Conservation (phyloP, 2,797 vertebrate genomes). For the Florisuga fusca region DNA sequence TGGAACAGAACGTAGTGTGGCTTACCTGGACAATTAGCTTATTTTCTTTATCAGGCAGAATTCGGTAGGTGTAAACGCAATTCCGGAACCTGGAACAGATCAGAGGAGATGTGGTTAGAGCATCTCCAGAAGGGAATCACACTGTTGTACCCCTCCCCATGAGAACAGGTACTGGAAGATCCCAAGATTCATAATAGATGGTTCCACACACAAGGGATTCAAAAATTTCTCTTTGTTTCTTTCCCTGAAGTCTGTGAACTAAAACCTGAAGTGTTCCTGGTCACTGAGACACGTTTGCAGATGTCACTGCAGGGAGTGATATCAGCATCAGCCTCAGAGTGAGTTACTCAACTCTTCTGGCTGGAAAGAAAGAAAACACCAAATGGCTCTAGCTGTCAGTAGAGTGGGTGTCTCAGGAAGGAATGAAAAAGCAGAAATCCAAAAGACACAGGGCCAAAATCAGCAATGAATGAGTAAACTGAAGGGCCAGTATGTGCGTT, state of each 20-base stretch:
- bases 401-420: neutral
- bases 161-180: neutral
- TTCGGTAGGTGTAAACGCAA: constrained; percentile 96
- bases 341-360: neutral
- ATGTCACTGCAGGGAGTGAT: constrained; percentile 29
- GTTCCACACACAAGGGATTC: neutral
- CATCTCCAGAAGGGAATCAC: neutral
- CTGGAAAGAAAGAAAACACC: neutral
- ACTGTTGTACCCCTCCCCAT: rapidly evolving
- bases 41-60: constrained; percentile 93
- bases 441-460: constrained; percentile 9
- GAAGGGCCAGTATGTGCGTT: neutral
- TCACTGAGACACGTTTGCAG: constrained; percentile 8
- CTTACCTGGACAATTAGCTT: constrained; percentile 95
- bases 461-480: constrained; percentile 15
- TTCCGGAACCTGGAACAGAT: constrained; percentile 88
- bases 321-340: neutral
- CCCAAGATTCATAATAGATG: rapidly evolving
- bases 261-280: neutral
- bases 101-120: constrained; percentile 29
- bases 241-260: neutral
- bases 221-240: neutral
- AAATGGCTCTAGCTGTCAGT: constrained; percentile 7
- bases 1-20: neutral
- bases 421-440: constrained; percentile 11